Conservation (phyloP, 2,113 vertebrate genomes). For the Brachypodius melanocephalos region DNA sequence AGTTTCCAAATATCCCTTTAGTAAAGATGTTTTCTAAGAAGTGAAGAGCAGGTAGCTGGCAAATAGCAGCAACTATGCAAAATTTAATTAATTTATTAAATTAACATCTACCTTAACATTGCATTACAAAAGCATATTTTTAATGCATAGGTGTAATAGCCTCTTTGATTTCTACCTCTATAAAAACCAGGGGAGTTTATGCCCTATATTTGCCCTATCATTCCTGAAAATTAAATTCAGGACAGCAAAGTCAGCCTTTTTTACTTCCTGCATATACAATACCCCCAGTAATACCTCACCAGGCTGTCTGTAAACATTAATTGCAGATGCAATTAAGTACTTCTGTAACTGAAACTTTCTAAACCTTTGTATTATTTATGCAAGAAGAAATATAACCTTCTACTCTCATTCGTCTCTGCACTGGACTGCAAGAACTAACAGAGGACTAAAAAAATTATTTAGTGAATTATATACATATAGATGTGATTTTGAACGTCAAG, state of each 20-base stretch:
- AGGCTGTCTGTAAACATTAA: background rate
- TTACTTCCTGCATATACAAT: background rate
- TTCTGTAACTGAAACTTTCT: conserved; percentile 14
- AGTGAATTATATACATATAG: background rate
- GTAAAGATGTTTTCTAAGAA: background rate
- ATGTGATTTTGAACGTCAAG: background rate
- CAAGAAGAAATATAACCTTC: conserved; percentile 19
- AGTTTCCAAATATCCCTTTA: background rate
- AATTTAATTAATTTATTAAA: background rate
- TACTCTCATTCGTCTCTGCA: background rate
- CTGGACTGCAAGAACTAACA: background rate
- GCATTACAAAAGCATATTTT: background rate
- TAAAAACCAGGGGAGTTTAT: background rate
- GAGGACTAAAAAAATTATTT: background rate
- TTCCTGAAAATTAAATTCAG: background rate
- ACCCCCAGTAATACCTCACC: background rate
- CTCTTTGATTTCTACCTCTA: background rate
- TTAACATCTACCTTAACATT: background rate
- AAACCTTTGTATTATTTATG: conserved; percentile 42
- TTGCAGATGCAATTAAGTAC: background rate
- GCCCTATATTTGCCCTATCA: background rate
- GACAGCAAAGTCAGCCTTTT: background rate
- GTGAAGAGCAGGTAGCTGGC: background rate
- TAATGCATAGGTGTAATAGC: background rate
- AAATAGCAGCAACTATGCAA: background rate